Evolutionary conservation across 2,888 invertebrate species (phyloP), one percentile per base, ranked within the genome.

Genomic region (Epistrophella euchroma): DNA sequence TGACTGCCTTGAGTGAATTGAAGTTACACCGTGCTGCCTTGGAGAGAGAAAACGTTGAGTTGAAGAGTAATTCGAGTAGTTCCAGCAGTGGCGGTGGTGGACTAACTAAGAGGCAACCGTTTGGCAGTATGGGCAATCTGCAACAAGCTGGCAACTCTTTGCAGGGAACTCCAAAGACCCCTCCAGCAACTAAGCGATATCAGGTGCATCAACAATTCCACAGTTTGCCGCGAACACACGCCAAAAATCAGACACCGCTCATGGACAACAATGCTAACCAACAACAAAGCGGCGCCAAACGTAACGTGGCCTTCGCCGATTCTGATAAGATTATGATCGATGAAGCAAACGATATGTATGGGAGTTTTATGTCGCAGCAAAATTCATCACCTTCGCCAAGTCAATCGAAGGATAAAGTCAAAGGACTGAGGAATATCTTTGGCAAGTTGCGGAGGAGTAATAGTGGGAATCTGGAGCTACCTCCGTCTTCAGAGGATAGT

Each of bases 1-100:
- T 99, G 93, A 97, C 97, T 50, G 97, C 98, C 89, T 94, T 99
- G 88, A 98, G 98, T 84, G 98, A 98, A 91, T 94, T 99, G 89
- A 97, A 98, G 90, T 93, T 98, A 84, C 96, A 97, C 88, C 95
- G 97, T 88, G 96, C 97, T 6, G 95, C 96, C 43, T 94, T 98
- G 68, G 98, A 99, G 91, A 95, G 97, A 78, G 98, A 98, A 88
- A 96, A 97, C 90, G 91, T 96, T 71, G 97, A 98, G 89, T 93
- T 98, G 70, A 94, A 96, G 73, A 92, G 91, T 74, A 93, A 91
- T 88, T 92, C 92, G 68, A 91, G 91, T 88, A 92, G 89, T 82
- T 89, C 89, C 62, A 88, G 89, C 76, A 85, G 88, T 77, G 78
- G 88, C 76, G 78, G 50, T n/a, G 79, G 92, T 35, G 73, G 22